A percentile compares a stretch with the other conserved stretches of the same genome.
These are phyloP conservation scores for Indicator indicator DNA, from an alignment of 2,113 vertebrate species.

Conservation along the genomic window DNA sequence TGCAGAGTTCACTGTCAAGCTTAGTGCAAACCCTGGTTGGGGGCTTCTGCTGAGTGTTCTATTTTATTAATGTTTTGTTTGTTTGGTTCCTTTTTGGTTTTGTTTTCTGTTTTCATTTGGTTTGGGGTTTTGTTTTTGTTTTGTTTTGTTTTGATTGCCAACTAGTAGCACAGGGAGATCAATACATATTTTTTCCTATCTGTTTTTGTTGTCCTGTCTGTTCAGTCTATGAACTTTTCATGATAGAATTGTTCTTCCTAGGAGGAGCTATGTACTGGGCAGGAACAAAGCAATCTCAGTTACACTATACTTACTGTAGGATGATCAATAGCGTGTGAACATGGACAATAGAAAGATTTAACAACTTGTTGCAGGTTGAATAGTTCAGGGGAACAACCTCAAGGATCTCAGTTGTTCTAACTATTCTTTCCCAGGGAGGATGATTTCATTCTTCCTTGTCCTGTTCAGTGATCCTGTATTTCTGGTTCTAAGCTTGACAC, in stretches of 20 bases:
- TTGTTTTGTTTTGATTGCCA: neutral
- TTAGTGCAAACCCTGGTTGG: neutral
- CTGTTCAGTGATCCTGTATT: neutral
- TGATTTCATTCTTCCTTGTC: neutral
- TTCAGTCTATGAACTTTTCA: neutral
- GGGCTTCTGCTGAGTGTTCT: neutral
- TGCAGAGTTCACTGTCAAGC: neutral
- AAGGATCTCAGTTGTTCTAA: neutral
- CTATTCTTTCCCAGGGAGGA: neutral
- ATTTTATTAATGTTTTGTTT: neutral
- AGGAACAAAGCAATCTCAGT: neutral
- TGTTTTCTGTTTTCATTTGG: neutral
- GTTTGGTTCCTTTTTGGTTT: neutral
- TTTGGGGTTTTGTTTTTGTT: neutral
- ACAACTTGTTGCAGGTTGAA: neutral
- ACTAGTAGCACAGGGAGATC: neutral
- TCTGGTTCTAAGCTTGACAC: neutral
- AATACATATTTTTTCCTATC: neutral
- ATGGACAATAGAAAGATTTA: neutral
- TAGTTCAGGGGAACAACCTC: neutral
- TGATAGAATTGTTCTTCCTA: neutral
- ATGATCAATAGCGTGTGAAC: neutral
- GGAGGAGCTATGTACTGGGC: neutral
- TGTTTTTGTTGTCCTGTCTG: neutral
- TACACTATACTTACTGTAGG: neutral